Evolutionary conservation across 2,888 invertebrate species (phyloP).

Genomic region (Sesia apiformis): DNA sequence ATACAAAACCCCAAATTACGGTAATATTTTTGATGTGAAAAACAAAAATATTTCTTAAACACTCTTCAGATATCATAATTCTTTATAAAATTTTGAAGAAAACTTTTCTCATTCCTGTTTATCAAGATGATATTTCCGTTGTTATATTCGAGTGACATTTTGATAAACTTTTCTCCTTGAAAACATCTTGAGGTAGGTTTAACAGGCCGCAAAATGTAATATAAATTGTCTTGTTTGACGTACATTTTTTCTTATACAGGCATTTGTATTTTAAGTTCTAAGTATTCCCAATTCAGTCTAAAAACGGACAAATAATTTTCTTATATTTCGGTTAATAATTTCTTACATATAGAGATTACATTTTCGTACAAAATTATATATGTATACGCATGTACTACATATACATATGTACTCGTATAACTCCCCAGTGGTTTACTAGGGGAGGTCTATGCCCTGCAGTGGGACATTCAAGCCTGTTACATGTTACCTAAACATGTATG

Average conservation of each 20-base stretch:
- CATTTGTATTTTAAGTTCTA: neutral
- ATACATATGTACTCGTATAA: too few relatives aligned
- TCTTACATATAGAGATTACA: too few relatives aligned
- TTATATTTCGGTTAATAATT: too few relatives aligned
- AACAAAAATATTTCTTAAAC: slow-evolving; percentile 14
- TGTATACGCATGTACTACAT: too few relatives aligned
- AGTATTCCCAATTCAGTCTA: too few relatives aligned
- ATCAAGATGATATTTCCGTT: slow-evolving; percentile 40
- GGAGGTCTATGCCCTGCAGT: too few relatives aligned
- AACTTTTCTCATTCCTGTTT: slow-evolving; percentile 39
- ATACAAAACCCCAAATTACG: too few relatives aligned
- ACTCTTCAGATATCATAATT: slow-evolving; percentile 25
- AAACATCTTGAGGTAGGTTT: slow-evolving; percentile 14
- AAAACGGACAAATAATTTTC: too few relatives aligned
- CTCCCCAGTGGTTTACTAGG: too few relatives aligned
- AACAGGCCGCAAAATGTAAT: neutral
- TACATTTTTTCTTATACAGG: neutral
- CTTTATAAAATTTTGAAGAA: slow-evolving; percentile 19
- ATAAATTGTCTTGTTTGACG: neutral
- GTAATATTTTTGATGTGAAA: neutral
- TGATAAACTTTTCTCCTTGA: slow-evolving; percentile 30
- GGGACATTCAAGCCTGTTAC: too few relatives aligned
- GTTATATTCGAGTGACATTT: slow-evolving; percentile 33
- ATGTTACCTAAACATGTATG: too few relatives aligned
- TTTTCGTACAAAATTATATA: too few relatives aligned